A percentile compares a stretch with the other conserved stretches of the same genome.
Evolutionary conservation across 2,888 invertebrate genomes (phyloP).

Genomic region (Pelosia muscerda): DNA sequence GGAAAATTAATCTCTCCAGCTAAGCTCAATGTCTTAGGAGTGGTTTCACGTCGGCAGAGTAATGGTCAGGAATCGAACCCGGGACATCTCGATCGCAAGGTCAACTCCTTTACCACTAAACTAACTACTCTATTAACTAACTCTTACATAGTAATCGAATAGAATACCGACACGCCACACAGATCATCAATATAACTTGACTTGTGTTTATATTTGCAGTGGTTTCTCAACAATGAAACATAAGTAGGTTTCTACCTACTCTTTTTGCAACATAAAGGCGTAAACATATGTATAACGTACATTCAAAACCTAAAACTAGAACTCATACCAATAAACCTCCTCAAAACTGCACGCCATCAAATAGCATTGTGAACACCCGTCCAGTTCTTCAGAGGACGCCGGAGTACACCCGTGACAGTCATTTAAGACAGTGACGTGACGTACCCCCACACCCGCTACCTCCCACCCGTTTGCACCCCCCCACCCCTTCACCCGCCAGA

Average conservation of each 20-base stretch:
- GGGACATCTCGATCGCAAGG: no score
- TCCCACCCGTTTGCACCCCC: slow-evolving; percentile 9
- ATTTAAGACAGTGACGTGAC: slow-evolving; percentile 86
- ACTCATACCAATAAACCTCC: slow-evolving; percentile 40
- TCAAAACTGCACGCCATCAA: slow-evolving; percentile 68
- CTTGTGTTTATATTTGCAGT: background rate
- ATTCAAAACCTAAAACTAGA: background rate
- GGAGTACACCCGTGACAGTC: slow-evolving; percentile 85
- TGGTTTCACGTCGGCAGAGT: no score
- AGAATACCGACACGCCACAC: no score
- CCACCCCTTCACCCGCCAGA: slow-evolving; percentile 72
- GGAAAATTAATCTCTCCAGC: no score
- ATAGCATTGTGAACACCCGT: slow-evolving; percentile 72
- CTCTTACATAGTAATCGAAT: no score
- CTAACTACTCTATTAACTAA: no score
- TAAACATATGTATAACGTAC: background rate
- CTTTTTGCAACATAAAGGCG: background rate
- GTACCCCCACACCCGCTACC: slow-evolving; percentile 51
- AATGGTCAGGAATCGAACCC: no score
- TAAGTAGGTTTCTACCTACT: background rate
- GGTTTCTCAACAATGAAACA: background rate
- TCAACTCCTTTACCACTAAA: no score
- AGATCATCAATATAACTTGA: no score
- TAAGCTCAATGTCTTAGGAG: no score
- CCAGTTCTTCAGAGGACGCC: slow-evolving; percentile 79